Base-by-base conservation (phyloP, 2,113 vertebrate genomes). In the Lepisosteus osseus region DNA sequence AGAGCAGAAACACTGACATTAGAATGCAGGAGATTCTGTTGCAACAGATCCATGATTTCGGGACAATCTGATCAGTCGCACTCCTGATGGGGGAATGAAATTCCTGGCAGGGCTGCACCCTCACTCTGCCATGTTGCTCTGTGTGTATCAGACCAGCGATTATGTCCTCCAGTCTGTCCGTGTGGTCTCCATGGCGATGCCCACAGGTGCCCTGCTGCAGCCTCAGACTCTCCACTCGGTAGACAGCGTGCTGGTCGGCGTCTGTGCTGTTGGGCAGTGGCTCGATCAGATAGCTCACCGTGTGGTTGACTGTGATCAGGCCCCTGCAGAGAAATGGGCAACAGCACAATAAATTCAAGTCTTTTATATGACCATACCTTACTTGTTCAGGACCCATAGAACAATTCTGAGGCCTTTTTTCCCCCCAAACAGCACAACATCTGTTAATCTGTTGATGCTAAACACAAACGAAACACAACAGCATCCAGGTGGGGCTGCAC, bases 271-370 rank as follows among this genome's bases (percentile, higher is more conserved):
- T 7, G 0, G 88, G 82, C 64, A 93, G 81, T 0, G 97, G 97
- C 82, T 99, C 93, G 44, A 99, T 87, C 85, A 99, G 56, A 68
- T 96, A 99, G 80, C 94, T 97, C 81, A 93, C 77, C 73, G 94
- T 97, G 59, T 82, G 77, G 85, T 86, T 95, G 79, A 99, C 12
- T 4, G 85, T 51, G 64, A 99, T 94, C 61, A 99, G 87, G 76
- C 97, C 97, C 86, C 97, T 99, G 88, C 81, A 44, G 73, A 89
- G 7, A 88, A 51, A 17, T 0, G 89, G 70, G 84, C 76, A 79
- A 29, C 29, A 29, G 29, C 29, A 29, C 29, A 29, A 29, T 29
- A 29, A 29, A 17, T 17, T 17, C 15, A 17, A 17, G 1, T 29
- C 29, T 29, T 29, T 29, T 29, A 29, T 29, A 29, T 29, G 29